Conservation (phyloP, 2,797 vertebrate genomes). For the Anguilla pacifica region DNA sequence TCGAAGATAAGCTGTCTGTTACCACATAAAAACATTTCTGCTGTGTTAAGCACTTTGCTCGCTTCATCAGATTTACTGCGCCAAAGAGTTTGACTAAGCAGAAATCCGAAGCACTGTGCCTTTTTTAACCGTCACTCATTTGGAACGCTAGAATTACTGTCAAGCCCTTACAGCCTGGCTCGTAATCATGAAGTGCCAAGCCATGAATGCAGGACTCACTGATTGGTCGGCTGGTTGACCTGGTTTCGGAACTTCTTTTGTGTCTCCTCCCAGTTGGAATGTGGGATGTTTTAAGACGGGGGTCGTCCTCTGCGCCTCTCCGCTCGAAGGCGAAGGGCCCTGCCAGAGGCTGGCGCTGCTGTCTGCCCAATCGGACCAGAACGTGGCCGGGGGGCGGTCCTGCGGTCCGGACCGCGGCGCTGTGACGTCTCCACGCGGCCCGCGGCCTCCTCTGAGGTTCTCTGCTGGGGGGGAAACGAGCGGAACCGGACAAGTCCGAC, state of each 20-base stretch:
- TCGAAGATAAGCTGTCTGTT: background rate
- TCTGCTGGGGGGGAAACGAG: background rate
- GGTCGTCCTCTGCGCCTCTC: background rate
- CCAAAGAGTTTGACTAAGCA: background rate
- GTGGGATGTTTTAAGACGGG: background rate
- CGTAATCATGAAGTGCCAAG: background rate
- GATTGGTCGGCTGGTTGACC: background rate
- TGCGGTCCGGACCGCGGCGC: background rate
- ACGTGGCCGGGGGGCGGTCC: background rate
- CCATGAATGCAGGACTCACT: background rate
- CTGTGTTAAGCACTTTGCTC: background rate
- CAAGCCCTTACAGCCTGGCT: background rate
- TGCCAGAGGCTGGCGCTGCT: background rate
- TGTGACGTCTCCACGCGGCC: background rate
- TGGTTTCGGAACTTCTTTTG: background rate
- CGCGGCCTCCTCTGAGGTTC: background rate
- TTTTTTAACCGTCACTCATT: background rate
- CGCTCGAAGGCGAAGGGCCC: background rate
- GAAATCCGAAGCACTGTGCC: background rate
- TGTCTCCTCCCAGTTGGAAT: background rate
- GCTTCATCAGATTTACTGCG: background rate
- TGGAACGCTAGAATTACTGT: background rate
- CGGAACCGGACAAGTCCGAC: background rate
- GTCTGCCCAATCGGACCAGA: background rate
- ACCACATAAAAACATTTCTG: background rate